Conservation (phyloP, 2,888 invertebrate genomes). For the Eulithis prunata region DNA sequence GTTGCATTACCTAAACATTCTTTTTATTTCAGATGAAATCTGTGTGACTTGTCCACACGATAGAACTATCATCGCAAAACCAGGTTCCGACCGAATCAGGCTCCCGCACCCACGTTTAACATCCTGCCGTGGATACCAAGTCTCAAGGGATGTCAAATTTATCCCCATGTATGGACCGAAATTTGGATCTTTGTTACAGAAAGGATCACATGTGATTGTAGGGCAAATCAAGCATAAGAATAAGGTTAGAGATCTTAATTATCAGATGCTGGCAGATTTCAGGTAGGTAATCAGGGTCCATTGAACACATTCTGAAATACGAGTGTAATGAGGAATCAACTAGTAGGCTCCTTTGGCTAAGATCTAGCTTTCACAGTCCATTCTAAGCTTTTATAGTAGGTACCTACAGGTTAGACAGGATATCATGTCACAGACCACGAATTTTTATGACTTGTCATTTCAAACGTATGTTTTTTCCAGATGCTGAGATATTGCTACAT, state of each 20-base stretch:
- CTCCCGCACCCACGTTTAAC: slow-evolving; percentile 62
- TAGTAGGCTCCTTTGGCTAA: too few relatives aligned
- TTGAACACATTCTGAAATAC: too few relatives aligned
- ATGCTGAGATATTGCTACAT: slow-evolving; percentile 73
- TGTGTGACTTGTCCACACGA: slow-evolving; percentile 77
- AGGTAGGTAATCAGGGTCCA: too few relatives aligned
- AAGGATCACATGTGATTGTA: slow-evolving; percentile 70
- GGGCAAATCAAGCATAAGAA: slow-evolving; percentile 64
- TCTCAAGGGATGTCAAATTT: slow-evolving; percentile 59
- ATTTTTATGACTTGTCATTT: background rate
- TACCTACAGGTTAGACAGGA: too few relatives aligned
- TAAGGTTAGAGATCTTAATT: slow-evolving; percentile 55
- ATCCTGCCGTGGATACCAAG: slow-evolving; percentile 62
- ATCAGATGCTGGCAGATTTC: too few relatives aligned
- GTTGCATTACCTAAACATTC: background rate
- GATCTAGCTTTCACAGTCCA: too few relatives aligned
- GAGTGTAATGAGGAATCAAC: too few relatives aligned
- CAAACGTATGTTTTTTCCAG: slow-evolving; percentile 51
- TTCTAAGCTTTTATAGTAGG: too few relatives aligned
- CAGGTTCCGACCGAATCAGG: slow-evolving; percentile 63
- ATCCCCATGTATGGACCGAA: slow-evolving; percentile 70
- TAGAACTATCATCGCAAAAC: slow-evolving; percentile 68
- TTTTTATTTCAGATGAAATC: slow-evolving; percentile 36
- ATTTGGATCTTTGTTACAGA: slow-evolving; percentile 66
- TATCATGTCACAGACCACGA: too few relatives aligned